These are phyloP conservation scores for Pristionchus exspectatus DNA, from an alignment of 2,888 invertebrate genomes.

Conservation along the genomic window DNA sequence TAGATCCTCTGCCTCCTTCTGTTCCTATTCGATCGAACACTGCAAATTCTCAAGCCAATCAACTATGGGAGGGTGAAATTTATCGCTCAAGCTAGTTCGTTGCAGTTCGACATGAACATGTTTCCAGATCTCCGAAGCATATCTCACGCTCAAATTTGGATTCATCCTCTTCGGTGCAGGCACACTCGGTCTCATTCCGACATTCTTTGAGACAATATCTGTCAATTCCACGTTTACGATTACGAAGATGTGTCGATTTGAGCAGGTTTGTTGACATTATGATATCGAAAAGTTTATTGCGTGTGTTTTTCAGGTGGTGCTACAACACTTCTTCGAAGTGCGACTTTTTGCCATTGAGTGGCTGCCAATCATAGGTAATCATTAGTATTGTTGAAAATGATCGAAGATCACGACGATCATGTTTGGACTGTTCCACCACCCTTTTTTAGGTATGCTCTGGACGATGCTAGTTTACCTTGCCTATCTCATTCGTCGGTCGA, in stretches of 20 bases:
- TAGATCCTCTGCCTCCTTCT: constrained; percentile 51
- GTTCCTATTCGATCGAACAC: constrained; percentile 57
- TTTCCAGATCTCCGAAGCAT: constrained; percentile 50
- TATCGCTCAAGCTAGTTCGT: too few relatives aligned
- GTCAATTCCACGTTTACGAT: constrained; percentile 60
- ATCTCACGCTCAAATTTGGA: constrained; percentile 52
- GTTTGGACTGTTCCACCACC: too few relatives aligned
- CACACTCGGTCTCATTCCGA: constrained; percentile 47
- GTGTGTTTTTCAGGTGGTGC: constrained; percentile 55
- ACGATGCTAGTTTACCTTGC: not conserved
- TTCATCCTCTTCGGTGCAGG: constrained; percentile 34
- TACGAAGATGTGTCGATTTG: constrained; percentile 62
- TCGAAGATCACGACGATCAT: too few relatives aligned
- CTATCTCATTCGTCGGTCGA: not conserved
- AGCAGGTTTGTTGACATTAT: constrained; percentile 62
- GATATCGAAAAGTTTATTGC: too few relatives aligned
- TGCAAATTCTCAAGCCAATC: constrained; percentile 61
- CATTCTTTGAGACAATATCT: constrained; percentile 56
- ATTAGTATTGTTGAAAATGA: too few relatives aligned
- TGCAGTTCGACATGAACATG: too few relatives aligned
- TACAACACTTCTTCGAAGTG: not conserved
- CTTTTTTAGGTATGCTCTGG: not conserved
- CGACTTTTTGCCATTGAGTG: constrained; percentile 57
- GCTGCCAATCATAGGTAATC: constrained; percentile 62
- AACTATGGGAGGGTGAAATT: constrained; percentile 53